Conservation (phyloP, 2,888 invertebrate species). For the Drosophila yooni region DNA sequence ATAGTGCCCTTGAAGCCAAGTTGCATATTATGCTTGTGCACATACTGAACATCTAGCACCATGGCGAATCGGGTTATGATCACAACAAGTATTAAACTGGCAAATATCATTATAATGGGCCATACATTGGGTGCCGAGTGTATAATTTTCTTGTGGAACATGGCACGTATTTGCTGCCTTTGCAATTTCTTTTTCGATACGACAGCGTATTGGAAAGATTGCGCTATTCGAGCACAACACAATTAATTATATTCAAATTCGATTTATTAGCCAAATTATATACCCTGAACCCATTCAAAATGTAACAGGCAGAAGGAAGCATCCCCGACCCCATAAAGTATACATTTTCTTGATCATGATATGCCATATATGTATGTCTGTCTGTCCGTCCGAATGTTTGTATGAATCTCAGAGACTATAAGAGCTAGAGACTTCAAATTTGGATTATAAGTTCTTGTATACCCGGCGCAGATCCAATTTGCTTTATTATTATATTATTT, state of each 20-base stretch:
- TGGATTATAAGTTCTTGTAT: not conserved
- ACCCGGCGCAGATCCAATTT: not conserved
- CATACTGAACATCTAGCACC: slow-evolving; percentile 43
- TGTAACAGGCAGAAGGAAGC: no score
- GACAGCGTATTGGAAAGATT: slow-evolving; percentile 66
- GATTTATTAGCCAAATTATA: not conserved
- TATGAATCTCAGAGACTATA: no score
- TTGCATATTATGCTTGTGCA: slow-evolving; percentile 45
- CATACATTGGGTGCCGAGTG: slow-evolving; percentile 73
- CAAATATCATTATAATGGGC: slow-evolving; percentile 83
- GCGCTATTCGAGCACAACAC: slow-evolving; percentile 40
- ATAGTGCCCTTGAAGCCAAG: slow-evolving; percentile 52
- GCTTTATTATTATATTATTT: no score
- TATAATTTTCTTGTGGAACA: slow-evolving; percentile 76
- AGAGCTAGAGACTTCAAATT: not conserved
- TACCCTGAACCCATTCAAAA: no score
- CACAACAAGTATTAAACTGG: slow-evolving; percentile 85
- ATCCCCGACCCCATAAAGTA: no score
- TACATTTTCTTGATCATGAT: no score
- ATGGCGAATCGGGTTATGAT: slow-evolving; percentile 56
- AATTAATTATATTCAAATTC: not conserved
- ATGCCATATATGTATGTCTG: no score
- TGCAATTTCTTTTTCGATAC: slow-evolving; percentile 51
- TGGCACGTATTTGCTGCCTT: slow-evolving; percentile 70
- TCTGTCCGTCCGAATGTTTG: no score